These are phyloP conservation scores for Tipula lateralis DNA, from an alignment of 2,888 invertebrate genomes.

Conservation along the genomic window DNA sequence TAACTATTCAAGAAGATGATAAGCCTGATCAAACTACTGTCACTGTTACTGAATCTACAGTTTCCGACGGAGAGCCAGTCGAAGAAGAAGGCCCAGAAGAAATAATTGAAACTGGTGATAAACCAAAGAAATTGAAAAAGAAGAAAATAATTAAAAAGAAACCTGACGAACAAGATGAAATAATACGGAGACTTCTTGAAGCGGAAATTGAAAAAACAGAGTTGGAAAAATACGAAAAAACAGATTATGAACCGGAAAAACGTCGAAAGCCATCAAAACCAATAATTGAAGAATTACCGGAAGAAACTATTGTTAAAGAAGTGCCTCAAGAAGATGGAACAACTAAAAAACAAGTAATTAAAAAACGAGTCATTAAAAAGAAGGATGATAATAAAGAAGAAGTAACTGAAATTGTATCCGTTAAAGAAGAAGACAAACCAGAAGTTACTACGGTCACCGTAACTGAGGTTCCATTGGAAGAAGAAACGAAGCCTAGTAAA, in stretches of 20 bases:
- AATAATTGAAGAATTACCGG: constrained; percentile 42
- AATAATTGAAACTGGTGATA: constrained; percentile 2
- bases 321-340: constrained; percentile 34
- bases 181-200: constrained; percentile 39
- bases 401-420: constrained; percentile 48
- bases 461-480: constrained; percentile 36
- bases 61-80: constrained; percentile 34
- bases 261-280: constrained; percentile 39
- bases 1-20: constrained; percentile 43
- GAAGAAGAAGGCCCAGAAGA: constrained; percentile 20
- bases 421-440: constrained; percentile 45
- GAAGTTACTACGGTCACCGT: constrained; percentile 43
- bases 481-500: constrained; percentile 43
- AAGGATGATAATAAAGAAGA: constrained; percentile 42
- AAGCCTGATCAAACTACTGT: constrained; percentile 42
- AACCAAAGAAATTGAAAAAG: constrained; percentile 32
- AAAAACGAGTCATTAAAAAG: constrained; percentile 44
- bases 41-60: constrained; percentile 34
- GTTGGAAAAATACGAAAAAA: constrained; percentile 42
- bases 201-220: constrained; percentile 40
- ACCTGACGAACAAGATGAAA: constrained; percentile 45
- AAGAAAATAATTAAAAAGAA: constrained; percentile 41
- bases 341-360: constrained; percentile 33
- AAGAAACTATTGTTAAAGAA: constrained; percentile 44
- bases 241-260: constrained; percentile 41